These are phyloP conservation scores for Eumerus sabulonum DNA, from an alignment of 2,888 invertebrate genomes.

Conservation along the genomic window DNA sequence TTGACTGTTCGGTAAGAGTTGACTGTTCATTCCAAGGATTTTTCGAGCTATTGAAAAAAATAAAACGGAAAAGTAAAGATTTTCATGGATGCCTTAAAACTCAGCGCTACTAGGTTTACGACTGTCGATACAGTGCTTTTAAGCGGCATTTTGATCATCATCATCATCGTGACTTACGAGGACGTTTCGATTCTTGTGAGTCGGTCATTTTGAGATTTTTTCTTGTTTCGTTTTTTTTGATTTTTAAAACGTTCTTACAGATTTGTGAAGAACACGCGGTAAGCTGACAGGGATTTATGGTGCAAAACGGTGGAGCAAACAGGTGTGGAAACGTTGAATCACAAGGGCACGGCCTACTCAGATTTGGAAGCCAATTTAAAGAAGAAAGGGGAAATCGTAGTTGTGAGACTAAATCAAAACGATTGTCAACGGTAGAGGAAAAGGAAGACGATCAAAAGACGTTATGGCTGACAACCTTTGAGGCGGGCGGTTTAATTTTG, in stretches of 20 bases:
- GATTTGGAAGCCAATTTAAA: background rate
- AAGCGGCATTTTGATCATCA: too few species aligned
- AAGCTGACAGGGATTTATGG: background rate
- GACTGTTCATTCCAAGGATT: slow-evolving; percentile 72
- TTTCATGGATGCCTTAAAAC: slow-evolving; percentile 19
- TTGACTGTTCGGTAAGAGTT: slow-evolving; percentile 32
- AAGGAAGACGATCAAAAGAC: slow-evolving; percentile 31
- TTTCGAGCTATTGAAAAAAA: slow-evolving; percentile 70
- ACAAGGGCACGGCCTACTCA: slow-evolving; percentile 30
- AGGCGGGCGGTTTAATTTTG: slow-evolving; percentile 7
- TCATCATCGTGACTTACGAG: slow-evolving; percentile 35
- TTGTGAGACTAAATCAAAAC: slow-evolving; percentile 5
- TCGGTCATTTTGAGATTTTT: slow-evolving; percentile 22
- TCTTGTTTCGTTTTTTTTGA: too few species aligned
- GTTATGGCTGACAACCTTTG: slow-evolving; percentile 22
- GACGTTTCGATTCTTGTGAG: slow-evolving; percentile 13
- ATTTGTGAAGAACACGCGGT: background rate
- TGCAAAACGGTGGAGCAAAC: background rate
- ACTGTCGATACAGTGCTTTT: slow-evolving; percentile 38
- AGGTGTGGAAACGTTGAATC: background rate
- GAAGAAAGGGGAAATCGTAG: slow-evolving; percentile 19
- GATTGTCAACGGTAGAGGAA: slow-evolving; percentile 43
- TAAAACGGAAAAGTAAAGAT: slow-evolving; percentile 16
- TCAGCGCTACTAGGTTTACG: slow-evolving; percentile 34
- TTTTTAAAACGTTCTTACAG: too few species aligned